Evolutionary conservation across 92 coral and sea anemone genomes (phyloP).

Genomic region (Palythoa heliodiscus): DNA sequence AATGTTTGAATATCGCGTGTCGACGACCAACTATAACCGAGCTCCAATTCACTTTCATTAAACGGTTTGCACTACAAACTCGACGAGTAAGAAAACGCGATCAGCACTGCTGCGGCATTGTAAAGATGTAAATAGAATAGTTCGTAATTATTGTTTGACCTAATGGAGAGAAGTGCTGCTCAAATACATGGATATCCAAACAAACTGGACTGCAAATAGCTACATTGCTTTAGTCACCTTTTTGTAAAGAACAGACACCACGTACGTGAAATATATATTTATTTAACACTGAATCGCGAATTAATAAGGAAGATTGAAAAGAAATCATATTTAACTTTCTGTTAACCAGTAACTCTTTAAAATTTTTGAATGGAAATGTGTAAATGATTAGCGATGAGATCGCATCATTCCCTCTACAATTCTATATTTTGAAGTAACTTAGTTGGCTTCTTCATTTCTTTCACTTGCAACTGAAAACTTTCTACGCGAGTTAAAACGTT

Average conservation of each 20-base stretch:
- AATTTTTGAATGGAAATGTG: slow-evolving; percentile 16
- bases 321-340: slow-evolving; percentile 9
- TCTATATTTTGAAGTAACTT: background rate
- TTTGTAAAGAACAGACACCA: slow-evolving; percentile 17
- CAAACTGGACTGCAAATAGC: background rate
- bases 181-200: background rate
- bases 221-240: background rate
- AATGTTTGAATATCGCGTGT: slow-evolving; percentile 18
- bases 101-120: slow-evolving; percentile 20
- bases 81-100: slow-evolving; percentile 18
- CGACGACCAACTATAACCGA: background rate
- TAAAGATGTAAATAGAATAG: slow-evolving; percentile 38
- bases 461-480: background rate
- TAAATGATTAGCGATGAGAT: slow-evolving; percentile 21
- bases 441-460: background rate
- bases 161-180: slow-evolving; percentile 5
- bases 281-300: slow-evolving; percentile 34
- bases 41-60: slow-evolving; percentile 5
- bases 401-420: background rate
- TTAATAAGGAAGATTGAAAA: slow-evolving; percentile 7
- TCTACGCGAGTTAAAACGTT: slow-evolving; percentile 24
- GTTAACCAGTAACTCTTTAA: slow-evolving; percentile 20
- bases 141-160: slow-evolving; percentile 19
- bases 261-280: slow-evolving; percentile 36
- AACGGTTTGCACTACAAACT: background rate